phyloP scores from a whole-genome alignment of 2,113 vertebrate species.

The Myrmecobius fasciatus region DNA sequence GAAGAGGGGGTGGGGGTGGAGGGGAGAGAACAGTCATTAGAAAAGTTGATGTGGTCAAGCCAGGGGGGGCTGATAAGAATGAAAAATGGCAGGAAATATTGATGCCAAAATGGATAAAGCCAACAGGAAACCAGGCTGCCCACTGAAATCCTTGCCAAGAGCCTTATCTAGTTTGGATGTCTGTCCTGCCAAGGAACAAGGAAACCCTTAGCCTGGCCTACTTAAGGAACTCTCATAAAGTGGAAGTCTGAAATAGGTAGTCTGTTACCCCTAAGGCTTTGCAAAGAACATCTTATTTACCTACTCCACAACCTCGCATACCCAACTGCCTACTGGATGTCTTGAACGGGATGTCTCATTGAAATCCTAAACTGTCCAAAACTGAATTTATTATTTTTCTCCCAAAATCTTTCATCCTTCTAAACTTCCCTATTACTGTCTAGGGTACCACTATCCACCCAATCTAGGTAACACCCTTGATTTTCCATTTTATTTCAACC shows the following conservation, averaged over 20 bases:
- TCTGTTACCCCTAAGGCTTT: not conserved
- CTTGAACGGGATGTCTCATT: not conserved
- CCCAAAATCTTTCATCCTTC: not conserved
- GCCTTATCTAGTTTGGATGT: conserved; percentile 48
- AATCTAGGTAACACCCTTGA: not conserved
- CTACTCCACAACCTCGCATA: not conserved
- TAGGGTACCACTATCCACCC: not conserved
- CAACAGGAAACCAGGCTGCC: conserved; percentile 67
- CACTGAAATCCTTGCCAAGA: conserved; percentile 67
- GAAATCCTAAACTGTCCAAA: not conserved
- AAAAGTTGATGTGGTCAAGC: conserved; percentile 75
- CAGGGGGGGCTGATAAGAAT: conserved; percentile 59
- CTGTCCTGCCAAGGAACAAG: conserved; percentile 67
- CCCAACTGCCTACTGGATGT: not conserved
- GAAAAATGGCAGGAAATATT: conserved; percentile 60
- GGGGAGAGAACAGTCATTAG: conserved; percentile 75
- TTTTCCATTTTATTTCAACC: not conserved
- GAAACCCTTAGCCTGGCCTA: conserved; percentile 1
- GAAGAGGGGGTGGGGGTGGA: conserved; percentile 57
- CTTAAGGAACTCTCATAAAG: not conserved
- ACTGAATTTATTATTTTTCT: not conserved
- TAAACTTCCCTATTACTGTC: not conserved
- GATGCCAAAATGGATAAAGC: conserved; percentile 72
- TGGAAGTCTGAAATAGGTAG: not conserved
- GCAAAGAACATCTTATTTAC: not conserved